Conservation (phyloP, 1,140 invertebrate genomes). For the Hyphantria cunea region DNA sequence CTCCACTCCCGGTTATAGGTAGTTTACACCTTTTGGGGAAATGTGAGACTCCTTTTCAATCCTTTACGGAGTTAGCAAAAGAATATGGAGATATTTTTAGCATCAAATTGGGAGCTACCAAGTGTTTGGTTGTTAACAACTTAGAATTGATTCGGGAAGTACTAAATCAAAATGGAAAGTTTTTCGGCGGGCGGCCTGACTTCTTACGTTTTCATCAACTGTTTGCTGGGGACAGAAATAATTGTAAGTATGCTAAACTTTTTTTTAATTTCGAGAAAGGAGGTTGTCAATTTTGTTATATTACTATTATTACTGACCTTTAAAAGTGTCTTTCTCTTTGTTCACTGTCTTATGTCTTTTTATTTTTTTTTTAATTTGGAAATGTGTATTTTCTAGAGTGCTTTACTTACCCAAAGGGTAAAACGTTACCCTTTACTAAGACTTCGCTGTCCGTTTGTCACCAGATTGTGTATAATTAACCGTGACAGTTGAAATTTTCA, state of each 20-base stretch:
- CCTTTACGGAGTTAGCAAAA: constrained; percentile 86
- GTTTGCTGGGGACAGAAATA: constrained; percentile 72
- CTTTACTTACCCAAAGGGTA: too few species aligned
- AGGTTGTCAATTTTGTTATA: too few species aligned
- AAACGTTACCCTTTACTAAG: too few species aligned
- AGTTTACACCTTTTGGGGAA: constrained; percentile 86
- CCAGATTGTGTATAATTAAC: too few species aligned
- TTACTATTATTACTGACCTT: too few species aligned
- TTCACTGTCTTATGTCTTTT: too few species aligned
- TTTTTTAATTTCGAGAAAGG: constrained; percentile 15
- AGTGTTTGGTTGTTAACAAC: constrained; percentile 90
- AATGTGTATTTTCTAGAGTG: too few species aligned
- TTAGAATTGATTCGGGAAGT: constrained; percentile 89
- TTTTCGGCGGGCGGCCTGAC: constrained; percentile 91
- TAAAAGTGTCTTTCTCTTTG: too few species aligned
- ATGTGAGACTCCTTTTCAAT: constrained; percentile 87
- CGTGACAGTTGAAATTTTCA: too few species aligned
- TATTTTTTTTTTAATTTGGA: too few species aligned
- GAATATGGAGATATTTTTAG: constrained; percentile 90
- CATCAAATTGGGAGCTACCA: constrained; percentile 86
- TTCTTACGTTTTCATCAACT: constrained; percentile 84
- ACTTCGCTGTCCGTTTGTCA: too few species aligned
- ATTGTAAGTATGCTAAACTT: constrained; percentile 61
- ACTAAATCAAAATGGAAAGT: constrained; percentile 89
- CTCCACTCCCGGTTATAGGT: constrained; percentile 87